Base-by-base conservation (phyloP, 2,888 invertebrate species). In the Pocota personata region DNA sequence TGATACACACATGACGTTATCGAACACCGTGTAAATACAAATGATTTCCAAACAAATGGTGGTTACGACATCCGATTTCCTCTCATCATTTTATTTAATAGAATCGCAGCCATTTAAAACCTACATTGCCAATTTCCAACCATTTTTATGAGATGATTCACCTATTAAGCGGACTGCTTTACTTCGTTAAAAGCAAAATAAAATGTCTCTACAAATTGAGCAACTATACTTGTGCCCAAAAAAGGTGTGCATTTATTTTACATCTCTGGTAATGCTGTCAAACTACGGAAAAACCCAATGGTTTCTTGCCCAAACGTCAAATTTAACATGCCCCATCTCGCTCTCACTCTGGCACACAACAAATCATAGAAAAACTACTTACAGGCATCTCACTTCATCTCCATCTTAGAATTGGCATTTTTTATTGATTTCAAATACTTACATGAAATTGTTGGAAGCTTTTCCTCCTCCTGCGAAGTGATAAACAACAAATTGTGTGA, bases 401-500 rank as follows among this genome's bases (percentile, higher is more conserved):
- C 82, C 82, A 86, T 86, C 86, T 86, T 82, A 86, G 66, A 86
- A 86, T 72, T 86, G 76, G 82, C 71, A 76, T 71, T 86, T 86
- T 82, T 67, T 82, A 86, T 86, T 86, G 86, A 86, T 86, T 86
- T 82, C 76, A 60, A 86, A 82, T 82, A 77, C 82, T 82, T 67
- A 72, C 77, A 72, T 86, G 71, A 82, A 82, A 82, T 71, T 82
- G 86, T 77, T 82, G 82, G 75, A 77, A 82, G 80, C 82, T 82
- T 72, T 86, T 86, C 82, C 67, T 86, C 86, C 82, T 86, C 67
- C 76, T 80, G 76, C 67, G 46, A 72, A 86, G 82, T 86, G 86
- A 86, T 86, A 86, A 86, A 86, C 86, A 86, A 82, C 67, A 48
- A 82, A 60, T 82, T 77, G 24, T 75, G 76, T 76, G 66, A 67